phyloP scores from a whole-genome alignment of 2,113 vertebrate genomes.

The Microcebus griseorufus region DNA sequence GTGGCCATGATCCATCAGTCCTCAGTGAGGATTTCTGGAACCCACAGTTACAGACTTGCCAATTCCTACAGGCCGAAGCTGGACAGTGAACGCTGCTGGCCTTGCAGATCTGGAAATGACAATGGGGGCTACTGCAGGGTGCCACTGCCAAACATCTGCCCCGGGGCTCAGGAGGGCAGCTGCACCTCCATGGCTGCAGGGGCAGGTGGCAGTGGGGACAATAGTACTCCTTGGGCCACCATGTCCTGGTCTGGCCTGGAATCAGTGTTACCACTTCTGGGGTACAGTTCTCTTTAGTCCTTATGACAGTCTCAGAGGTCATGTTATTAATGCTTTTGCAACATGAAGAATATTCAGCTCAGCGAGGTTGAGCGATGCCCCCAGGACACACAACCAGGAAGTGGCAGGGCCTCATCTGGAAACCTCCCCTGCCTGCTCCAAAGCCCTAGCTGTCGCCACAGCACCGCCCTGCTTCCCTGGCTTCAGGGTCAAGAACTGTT shows the following conservation, averaged over 20 bases:
- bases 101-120: not conserved
- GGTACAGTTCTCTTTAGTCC: not conserved
- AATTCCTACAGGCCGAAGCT: not conserved
- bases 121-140: not conserved
- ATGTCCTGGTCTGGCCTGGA: not conserved
- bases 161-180: not conserved
- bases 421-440: not conserved
- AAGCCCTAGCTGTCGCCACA: not conserved
- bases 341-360: not conserved
- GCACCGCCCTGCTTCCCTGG: fast-evolving
- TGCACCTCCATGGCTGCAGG: not conserved
- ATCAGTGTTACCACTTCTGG: not conserved
- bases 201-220: not conserved
- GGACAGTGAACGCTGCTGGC: not conserved
- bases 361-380: not conserved
- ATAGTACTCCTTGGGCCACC: not conserved
- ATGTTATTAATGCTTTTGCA: not conserved
- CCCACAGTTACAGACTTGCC: not conserved
- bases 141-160: not conserved
- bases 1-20: constrained; percentile 22
- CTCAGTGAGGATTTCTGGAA: constrained; percentile 39
- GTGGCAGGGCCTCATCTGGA: not conserved
- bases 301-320: not conserved
- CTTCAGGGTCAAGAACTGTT: not conserved
- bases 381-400: not conserved